Conservation (phyloP, 37 sponge, comb jelly and placozoan species). For the Lycopodina hypogea region DNA sequence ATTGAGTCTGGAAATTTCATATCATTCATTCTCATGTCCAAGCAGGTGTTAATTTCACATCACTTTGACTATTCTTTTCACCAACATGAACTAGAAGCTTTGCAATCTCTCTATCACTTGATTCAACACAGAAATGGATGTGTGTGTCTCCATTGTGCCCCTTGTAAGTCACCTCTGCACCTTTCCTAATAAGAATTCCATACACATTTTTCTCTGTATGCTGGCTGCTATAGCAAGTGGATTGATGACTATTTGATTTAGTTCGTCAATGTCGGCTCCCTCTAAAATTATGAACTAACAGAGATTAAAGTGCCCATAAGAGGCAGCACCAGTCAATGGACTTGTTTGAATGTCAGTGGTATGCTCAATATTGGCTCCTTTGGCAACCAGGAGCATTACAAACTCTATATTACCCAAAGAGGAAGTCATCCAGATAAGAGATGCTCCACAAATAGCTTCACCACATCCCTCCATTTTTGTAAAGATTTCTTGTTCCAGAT, state of each 20-base stretch:
- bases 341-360: conserved; percentile 74
- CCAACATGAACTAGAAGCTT: conserved; percentile 71
- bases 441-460: conserved; percentile 76
- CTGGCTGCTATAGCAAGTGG: conserved; percentile 91
- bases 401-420: conserved; percentile 73
- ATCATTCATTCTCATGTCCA: conserved; percentile 65
- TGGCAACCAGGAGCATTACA: conserved; percentile 60
- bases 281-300: conserved; percentile 60
- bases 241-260: conserved; percentile 84
- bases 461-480: conserved; percentile 64
- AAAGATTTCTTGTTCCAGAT: conserved; percentile 71
- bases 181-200: conserved; percentile 63
- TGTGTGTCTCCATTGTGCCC: conserved; percentile 83
- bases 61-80: conserved; percentile 66
- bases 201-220: conserved; percentile 69
- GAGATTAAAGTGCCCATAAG: conserved; percentile 83
- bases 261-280: conserved; percentile 78
- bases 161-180: conserved; percentile 69
- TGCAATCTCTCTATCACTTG: conserved; percentile 56
- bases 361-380: conserved; percentile 82
- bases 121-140: conserved; percentile 85
- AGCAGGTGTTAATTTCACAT: conserved; percentile 78
- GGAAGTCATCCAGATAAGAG: conserved; percentile 88
- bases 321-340: conserved; percentile 85
- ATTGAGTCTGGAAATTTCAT: conserved; percentile 38